Conservation (phyloP, 2,888 invertebrate genomes). For the Dicyrtoma fusca region DNA sequence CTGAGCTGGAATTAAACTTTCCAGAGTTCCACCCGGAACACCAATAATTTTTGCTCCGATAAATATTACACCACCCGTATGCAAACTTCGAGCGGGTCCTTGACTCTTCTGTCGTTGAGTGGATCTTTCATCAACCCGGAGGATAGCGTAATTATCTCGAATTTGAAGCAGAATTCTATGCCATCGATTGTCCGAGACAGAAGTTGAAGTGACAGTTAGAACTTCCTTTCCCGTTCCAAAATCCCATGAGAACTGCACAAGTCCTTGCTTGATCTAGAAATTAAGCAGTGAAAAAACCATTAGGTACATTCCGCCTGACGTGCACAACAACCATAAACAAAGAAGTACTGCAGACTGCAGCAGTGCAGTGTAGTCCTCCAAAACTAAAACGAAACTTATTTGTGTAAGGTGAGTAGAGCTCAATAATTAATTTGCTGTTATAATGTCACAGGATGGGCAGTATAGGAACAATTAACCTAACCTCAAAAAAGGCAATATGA, state of each 20-base stretch:
- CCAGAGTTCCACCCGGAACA: conserved; percentile 48
- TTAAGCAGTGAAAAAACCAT: conserved; percentile 1
- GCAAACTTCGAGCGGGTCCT: conserved; percentile 53
- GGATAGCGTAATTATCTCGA: conserved; percentile 54
- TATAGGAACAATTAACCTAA: no score
- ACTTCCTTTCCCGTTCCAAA: conserved; percentile 88
- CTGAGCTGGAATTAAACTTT: conserved; percentile 59
- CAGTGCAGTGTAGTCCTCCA: no score
- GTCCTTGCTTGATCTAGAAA: conserved; percentile 73
- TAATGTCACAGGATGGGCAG: no score
- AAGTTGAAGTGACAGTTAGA: conserved; percentile 75
- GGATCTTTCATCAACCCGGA: conserved; percentile 54
- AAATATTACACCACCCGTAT: conserved; percentile 54
- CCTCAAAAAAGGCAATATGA: no score
- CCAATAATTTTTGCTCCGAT: conserved; percentile 56
- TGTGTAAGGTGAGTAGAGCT: no score
- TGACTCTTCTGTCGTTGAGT: conserved; percentile 54
- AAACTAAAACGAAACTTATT: no score
- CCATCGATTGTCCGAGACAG: conserved; percentile 83
- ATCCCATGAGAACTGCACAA: conserved; percentile 87
- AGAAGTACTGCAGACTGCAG: no score
- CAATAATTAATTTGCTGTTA: no score
- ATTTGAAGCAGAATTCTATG: conserved; percentile 65
- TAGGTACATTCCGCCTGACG: neutral
- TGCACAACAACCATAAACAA: no score